These are phyloP conservation scores for Rhinoraja longicauda DNA, from an alignment of 2,797 vertebrate species.

Conservation along the genomic window DNA sequence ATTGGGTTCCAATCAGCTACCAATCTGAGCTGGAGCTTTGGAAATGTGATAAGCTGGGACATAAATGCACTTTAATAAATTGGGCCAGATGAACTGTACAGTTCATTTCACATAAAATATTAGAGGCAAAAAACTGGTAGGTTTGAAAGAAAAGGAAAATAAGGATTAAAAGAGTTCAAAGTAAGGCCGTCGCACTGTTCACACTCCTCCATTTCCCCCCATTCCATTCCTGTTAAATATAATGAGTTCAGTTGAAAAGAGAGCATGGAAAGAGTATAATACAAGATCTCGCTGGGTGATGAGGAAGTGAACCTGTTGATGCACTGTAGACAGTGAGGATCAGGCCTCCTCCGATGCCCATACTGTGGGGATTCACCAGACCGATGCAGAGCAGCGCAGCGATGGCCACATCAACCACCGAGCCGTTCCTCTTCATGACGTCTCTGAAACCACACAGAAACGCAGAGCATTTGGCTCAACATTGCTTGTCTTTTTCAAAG, in stretches of 20 bases:
- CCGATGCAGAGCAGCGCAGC: constrained; percentile 79
- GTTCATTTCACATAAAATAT: neutral
- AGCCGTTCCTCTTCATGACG: constrained; percentile 68
- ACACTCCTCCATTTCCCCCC: neutral
- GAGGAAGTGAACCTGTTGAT: constrained; percentile 59
- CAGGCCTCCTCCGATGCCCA: constrained; percentile 87
- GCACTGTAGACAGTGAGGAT: constrained; percentile 78
- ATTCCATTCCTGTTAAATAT: neutral
- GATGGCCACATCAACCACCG: constrained; percentile 79
- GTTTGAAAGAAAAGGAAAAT: neutral
- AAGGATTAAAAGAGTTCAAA: neutral
- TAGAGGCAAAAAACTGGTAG: neutral
- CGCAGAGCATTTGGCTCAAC: neutral
- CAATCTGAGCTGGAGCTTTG: no score
- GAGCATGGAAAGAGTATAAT: neutral
- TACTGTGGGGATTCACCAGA: constrained; percentile 83
- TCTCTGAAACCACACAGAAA: constrained; percentile 60
- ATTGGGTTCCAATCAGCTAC: no score
- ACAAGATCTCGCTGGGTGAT: neutral
- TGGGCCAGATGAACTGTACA: neutral
- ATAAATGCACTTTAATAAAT: neutral
- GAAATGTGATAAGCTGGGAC: no score
- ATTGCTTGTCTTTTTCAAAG: no score
- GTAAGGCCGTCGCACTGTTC: neutral
- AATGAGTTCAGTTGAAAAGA: neutral